Conservation (phyloP, 2,113 vertebrate species). For the Charina bottae region DNA sequence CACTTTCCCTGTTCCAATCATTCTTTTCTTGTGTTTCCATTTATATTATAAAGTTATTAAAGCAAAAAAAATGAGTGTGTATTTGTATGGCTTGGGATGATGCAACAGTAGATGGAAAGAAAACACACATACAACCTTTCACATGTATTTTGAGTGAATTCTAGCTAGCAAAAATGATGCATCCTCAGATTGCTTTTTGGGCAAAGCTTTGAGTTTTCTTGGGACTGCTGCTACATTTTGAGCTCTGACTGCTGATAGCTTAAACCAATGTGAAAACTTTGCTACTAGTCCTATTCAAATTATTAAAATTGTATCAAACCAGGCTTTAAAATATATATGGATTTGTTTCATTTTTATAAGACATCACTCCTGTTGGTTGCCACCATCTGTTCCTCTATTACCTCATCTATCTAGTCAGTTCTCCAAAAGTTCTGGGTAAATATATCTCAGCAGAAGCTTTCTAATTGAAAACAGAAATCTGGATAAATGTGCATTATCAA, state of each 20-base stretch:
- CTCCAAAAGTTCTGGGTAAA: conserved; percentile 2
- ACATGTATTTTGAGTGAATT: background rate
- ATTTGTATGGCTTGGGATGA: background rate
- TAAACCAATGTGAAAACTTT: background rate
- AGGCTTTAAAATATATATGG: conserved; percentile 10
- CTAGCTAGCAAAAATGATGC: background rate
- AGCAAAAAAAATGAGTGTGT: background rate
- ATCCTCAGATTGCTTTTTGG: background rate
- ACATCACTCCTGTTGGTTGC: background rate
- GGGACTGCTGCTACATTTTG: background rate
- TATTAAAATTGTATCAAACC: conserved; percentile 27
- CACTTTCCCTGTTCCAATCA: background rate
- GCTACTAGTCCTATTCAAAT: background rate
- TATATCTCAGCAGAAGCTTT: conserved; percentile 13
- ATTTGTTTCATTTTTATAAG: conserved; percentile 17
- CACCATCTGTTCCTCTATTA: background rate
- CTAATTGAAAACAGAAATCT: conserved; percentile 20
- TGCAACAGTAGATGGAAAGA: background rate
- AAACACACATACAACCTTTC: background rate
- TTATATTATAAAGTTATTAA: background rate
- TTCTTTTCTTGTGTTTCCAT: background rate
- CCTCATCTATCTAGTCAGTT: conserved; percentile 18
- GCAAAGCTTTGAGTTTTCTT: background rate
- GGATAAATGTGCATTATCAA: conserved; percentile 7
- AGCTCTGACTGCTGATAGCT: background rate